phyloP scores from a whole-genome alignment of 2,797 vertebrate species.

The Ctenochaetus hawaiiensis region DNA sequence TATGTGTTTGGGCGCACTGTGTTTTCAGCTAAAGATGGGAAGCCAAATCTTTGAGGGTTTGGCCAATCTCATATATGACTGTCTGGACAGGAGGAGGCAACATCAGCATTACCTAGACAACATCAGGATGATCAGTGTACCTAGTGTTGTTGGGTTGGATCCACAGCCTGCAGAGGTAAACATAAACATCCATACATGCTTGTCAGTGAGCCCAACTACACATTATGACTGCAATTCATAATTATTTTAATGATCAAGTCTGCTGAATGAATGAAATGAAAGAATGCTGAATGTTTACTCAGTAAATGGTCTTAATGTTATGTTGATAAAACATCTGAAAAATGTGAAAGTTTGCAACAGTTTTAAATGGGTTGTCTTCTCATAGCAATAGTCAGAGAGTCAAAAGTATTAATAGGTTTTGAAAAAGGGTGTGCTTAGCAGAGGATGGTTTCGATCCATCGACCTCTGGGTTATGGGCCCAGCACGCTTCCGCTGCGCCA shows the following conservation, averaged over 20 bases:
- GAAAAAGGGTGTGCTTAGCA: conserved; percentile 55
- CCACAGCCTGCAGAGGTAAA: conserved; percentile 66
- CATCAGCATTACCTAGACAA: conserved; percentile 88
- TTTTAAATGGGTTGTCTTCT: neutral
- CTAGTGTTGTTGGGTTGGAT: conserved; percentile 64
- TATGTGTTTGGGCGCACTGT: conserved; percentile 39
- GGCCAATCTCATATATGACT: conserved; percentile 91
- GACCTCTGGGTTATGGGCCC: conserved; percentile 84
- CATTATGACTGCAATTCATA: neutral
- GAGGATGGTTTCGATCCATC: conserved; percentile 82
- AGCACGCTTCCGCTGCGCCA: conserved; percentile 83
- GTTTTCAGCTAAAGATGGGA: conserved; percentile 85
- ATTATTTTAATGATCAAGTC: neutral
- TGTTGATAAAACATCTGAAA: neutral
- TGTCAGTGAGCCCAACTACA: neutral
- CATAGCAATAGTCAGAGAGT: neutral
- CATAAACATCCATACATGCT: neutral
- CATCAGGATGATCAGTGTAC: conserved; percentile 84
- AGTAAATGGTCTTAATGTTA: neutral
- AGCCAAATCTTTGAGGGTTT: conserved; percentile 88
- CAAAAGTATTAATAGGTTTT: neutral
- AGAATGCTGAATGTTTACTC: neutral
- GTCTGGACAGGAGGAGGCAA: conserved; percentile 90
- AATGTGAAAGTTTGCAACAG: neutral
- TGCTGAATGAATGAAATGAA: too few species aligned